Base-by-base conservation (phyloP, 2,113 vertebrate genomes). In the Atlantisia rogersi region DNA sequence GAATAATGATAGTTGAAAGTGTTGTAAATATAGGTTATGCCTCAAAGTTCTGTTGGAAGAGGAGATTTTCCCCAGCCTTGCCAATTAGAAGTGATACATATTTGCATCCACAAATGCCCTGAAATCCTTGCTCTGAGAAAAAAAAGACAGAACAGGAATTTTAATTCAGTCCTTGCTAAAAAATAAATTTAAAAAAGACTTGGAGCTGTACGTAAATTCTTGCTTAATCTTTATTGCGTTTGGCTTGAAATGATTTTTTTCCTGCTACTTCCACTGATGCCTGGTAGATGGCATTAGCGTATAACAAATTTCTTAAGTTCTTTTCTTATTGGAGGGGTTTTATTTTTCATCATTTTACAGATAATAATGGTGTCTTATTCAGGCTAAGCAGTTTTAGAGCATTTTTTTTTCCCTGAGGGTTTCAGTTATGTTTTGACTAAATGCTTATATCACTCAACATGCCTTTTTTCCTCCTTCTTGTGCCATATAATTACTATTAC, bases 241-340 rank as follows among this genome's bases (percentile, higher is more conserved):
- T 32, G 62, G 18, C 56, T 95, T 63, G 60, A 11, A 81, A 78
- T 86, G 77, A 82, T 53, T 83, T 70, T 71, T 87, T 90, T 82
- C 24, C 69, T 94, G 94, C 87, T 76, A 58, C 84, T 97, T 92
- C 95, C 95, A 76, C 78, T 69, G 65, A 58, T 85, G 81, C 48
- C 96, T 97, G 96, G 78, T 96, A 97, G 96, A 91, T 97, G 96
- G 96, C 96, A 95, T 96, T 95, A 97, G 96, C 5, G 94, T 92
- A 70, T 84, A 92, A 93, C 84, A 85, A 60, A 94, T 94, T 96
- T 96, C 69, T 89, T 68, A 79, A 68, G 39, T 89, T 50, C 74
- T 89, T 95, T 97, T 96, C 95, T 89, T 95, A 48, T 95, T 96
- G 96, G 91, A 92, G 96, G 95, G 78, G 77, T 59, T 87, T 94